Conservation (phyloP, 2,888 invertebrate species). For the Criorhina ranunculi region DNA sequence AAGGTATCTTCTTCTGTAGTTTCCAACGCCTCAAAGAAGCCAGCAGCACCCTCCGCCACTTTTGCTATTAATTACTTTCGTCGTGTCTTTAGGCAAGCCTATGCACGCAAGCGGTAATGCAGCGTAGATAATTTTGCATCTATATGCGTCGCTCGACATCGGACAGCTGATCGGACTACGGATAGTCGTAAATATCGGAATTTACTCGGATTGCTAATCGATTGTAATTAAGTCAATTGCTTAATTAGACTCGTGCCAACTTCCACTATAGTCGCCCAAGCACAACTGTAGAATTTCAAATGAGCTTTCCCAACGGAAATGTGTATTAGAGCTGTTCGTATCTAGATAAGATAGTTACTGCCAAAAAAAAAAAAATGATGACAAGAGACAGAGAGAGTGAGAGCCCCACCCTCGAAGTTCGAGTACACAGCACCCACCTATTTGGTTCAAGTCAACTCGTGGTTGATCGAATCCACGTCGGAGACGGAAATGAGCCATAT, state of each 20-base stretch:
- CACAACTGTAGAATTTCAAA: conserved; percentile 32
- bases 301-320: conserved; percentile 29
- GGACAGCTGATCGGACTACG: conserved; percentile 51
- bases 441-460: conserved; percentile 55
- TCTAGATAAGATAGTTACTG: conserved; percentile 19
- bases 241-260: conserved; percentile 58
- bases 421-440: conserved; percentile 47
- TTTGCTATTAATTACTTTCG: conserved; percentile 50
- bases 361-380: conserved; percentile 19
- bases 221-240: conserved; percentile 57
- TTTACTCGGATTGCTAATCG: conserved; percentile 52
- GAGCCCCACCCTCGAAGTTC: conserved; percentile 52
- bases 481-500: conserved; percentile 72
- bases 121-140: conserved; percentile 58
- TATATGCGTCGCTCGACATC: conserved; percentile 65
- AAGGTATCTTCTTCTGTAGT: conserved; percentile 18
- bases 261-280: not conserved
- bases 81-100: conserved; percentile 8
- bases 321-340: not conserved
- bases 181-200: conserved; percentile 55
- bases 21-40: not conserved
- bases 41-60: conserved; percentile 36
- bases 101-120: conserved; percentile 63
- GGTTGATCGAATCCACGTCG: conserved; percentile 51
- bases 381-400: not conserved